Evolutionary conservation across 2,797 vertebrate species (phyloP).

Genomic region (Calcarius lapponicus): DNA sequence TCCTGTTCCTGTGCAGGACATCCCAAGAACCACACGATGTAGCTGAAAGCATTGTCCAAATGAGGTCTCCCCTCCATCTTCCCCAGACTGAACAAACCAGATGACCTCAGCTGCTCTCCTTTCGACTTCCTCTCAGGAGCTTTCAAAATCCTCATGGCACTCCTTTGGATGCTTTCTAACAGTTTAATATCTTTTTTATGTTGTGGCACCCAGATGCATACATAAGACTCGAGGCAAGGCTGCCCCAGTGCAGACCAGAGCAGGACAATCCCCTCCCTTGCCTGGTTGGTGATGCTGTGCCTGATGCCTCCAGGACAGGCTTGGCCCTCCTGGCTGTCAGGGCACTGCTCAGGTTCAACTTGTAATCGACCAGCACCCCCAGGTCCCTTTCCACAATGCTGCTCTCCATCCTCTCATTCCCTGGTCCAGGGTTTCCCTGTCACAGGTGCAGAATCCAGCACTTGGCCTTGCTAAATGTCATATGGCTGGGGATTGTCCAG

Average conservation of each 20-base stretch:
- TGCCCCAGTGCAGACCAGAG: fast-evolving
- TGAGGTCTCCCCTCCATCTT: neutral
- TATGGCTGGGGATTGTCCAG: neutral
- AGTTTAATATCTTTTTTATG: neutral
- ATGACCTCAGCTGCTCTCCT: neutral
- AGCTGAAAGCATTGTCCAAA: neutral
- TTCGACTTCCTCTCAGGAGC: fast-evolving
- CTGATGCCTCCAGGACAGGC: fast-evolving
- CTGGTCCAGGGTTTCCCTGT: neutral
- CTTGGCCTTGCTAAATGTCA: neutral
- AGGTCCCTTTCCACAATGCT: fast-evolving
- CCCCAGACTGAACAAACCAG: neutral
- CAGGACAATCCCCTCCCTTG: neutral
- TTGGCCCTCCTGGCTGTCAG: neutral
- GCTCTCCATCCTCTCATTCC: neutral
- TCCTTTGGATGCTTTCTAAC: neutral
- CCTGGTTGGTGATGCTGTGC: fast-evolving
- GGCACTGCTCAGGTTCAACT: fast-evolving
- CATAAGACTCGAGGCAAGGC: fast-evolving
- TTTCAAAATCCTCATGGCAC: neutral
- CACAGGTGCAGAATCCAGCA: fast-evolving
- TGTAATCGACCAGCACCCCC: fast-evolving
- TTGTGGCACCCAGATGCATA: neutral
- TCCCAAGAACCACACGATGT: neutral
- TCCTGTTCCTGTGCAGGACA: neutral